Conservation (phyloP, 2,888 invertebrate species). For the Xestia sexstrigata region DNA sequence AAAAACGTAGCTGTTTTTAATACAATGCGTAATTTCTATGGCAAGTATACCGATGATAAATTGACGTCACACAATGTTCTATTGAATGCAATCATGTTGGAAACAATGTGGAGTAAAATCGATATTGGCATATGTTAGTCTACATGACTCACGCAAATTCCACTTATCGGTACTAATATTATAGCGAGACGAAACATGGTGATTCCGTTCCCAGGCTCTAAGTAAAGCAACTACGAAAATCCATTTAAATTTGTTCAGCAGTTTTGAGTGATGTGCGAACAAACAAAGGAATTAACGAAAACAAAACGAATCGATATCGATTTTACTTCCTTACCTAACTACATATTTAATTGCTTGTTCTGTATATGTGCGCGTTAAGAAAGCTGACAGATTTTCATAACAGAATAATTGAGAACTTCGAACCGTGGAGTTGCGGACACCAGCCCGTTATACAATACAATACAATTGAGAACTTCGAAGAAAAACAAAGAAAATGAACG, state of each 20-base stretch:
- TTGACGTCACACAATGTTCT: neutral
- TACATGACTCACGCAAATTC: conserved; percentile 49
- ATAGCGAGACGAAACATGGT: conserved; percentile 57
- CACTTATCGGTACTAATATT: conserved; percentile 45
- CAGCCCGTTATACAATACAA: too few relatives aligned
- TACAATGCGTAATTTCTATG: neutral
- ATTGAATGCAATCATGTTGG: neutral
- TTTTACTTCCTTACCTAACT: conserved; percentile 42
- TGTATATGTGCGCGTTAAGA: neutral
- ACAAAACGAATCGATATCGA: conserved; percentile 56
- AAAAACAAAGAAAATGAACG: neutral
- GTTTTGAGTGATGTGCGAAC: conserved; percentile 61
- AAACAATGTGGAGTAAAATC: conserved; percentile 22
- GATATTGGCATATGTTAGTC: conserved; percentile 17
- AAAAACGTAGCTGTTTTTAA: neutral
- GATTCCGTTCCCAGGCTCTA: conserved; percentile 64
- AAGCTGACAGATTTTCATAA: neutral
- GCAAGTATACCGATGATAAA: neutral
- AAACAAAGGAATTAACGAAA: conserved; percentile 59
- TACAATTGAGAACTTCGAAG: neutral
- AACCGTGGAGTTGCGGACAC: too few relatives aligned
- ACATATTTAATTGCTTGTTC: conserved; percentile 4
- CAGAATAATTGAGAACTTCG: neutral
- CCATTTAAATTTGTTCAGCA: conserved; percentile 66
- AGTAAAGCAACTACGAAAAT: conserved; percentile 58